These are phyloP conservation scores for Heliopora coerulea DNA, from an alignment of 92 coral and sea anemone genomes.

Conservation along the genomic window DNA sequence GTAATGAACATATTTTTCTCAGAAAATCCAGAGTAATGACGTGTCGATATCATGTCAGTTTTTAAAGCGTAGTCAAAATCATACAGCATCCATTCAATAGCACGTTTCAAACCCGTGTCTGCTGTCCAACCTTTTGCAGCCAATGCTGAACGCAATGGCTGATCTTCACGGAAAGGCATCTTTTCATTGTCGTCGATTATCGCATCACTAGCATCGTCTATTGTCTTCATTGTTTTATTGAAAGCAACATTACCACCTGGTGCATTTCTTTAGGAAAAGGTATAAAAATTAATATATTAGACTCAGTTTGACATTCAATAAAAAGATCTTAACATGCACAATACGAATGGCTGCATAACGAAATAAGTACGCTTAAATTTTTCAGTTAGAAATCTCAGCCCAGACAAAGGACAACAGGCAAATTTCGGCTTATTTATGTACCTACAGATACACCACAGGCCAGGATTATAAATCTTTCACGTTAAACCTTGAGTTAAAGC, in stretches of 20 bases:
- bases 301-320: too few species aligned
- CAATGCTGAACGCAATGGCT: background rate
- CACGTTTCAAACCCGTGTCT: background rate
- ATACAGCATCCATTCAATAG: background rate
- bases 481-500: too few species aligned
- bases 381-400: too few species aligned
- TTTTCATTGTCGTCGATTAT: background rate
- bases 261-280: background rate
- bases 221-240: background rate
- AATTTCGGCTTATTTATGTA: too few species aligned
- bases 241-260: background rate
- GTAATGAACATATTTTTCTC: background rate
- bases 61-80: slow-evolving; percentile 1
- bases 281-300: too few species aligned
- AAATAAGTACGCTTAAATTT: too few species aligned
- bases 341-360: too few species aligned
- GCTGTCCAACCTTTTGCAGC: background rate
- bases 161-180: background rate
- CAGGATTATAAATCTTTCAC: too few species aligned
- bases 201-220: background rate
- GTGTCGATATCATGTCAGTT: background rate
- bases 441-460: too few species aligned
- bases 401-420: too few species aligned
- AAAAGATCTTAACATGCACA: too few species aligned
- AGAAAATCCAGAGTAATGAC: slow-evolving; percentile 27